Percentiles rank a stretch among this genome's conserved stretches.
Evolutionary conservation across 2,797 vertebrate species (phyloP).

Genomic region (Amniataba percoides): DNA sequence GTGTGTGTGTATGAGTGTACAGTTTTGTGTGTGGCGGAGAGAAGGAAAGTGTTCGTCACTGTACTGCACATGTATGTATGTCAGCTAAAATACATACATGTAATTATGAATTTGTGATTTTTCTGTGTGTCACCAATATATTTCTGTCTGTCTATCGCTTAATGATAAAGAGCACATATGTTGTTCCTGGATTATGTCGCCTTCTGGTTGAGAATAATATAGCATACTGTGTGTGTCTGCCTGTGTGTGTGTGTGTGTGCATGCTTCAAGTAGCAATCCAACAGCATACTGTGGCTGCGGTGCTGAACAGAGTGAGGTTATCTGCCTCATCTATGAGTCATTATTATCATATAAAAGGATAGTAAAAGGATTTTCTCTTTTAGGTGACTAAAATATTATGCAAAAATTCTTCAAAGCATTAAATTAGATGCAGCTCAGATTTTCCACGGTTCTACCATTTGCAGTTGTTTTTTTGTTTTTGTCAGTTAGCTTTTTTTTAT

Average conservation of each 20-base stretch:
- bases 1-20: constrained; percentile 12
- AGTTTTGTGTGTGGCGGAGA: constrained; percentile 8
- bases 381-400: background rate
- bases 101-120: too few relatives aligned
- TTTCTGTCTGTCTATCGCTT: background rate
- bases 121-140: background rate
- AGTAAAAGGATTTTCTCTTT: background rate
- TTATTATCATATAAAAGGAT: background rate
- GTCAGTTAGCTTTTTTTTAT: background rate
- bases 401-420: background rate
- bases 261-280: background rate
- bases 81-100: background rate
- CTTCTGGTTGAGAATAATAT: background rate
- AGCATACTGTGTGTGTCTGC: background rate
- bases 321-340: background rate
- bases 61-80: constrained; percentile 8
- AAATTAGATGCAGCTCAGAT: background rate
- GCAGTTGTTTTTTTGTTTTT: background rate
- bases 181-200: background rate
- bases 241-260: background rate
- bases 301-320: background rate
- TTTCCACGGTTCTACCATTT: background rate
- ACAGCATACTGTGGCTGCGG: background rate
- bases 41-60: background rate
- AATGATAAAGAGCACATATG: background rate